Conservation (phyloP, 2,797 vertebrate genomes). For the Siniperca undulata region DNA sequence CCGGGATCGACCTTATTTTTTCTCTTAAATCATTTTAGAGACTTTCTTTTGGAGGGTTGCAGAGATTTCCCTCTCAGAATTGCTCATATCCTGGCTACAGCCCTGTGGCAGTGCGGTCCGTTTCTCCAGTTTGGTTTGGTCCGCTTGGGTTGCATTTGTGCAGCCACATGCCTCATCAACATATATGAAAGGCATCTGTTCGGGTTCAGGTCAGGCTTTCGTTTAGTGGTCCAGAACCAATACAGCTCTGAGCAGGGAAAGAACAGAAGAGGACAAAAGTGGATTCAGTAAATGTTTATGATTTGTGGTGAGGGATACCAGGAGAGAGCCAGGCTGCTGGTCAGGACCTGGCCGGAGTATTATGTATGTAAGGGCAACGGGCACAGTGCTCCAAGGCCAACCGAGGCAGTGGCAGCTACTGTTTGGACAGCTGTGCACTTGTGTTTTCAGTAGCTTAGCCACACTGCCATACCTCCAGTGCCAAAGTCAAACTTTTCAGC, state of each 20-base stretch:
- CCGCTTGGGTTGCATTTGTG: conserved; percentile 2
- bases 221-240: conserved; percentile 36
- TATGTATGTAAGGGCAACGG: conserved; percentile 36
- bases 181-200: conserved; percentile 8
- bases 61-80: background rate
- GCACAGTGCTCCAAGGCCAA: conserved; percentile 37
- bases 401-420: conserved; percentile 56
- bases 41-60: background rate
- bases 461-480: conserved; percentile 53
- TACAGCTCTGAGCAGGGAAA: conserved; percentile 6
- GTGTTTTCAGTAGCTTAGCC: conserved; percentile 71
- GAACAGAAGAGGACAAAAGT: conserved; percentile 16
- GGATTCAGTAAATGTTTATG: conserved; percentile 43
- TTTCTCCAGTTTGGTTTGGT: conserved; percentile 19
- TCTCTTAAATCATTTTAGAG: background rate
- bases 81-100: background rate
- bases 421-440: conserved; percentile 81
- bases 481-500: conserved; percentile 49
- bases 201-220: conserved; percentile 13
- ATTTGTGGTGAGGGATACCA: conserved; percentile 21
- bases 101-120: background rate
- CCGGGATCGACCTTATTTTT: background rate
- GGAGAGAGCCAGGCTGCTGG: conserved; percentile 40
- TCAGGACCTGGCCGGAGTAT: conserved; percentile 46
- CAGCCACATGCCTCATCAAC: background rate